Evolutionary conservation across 2,888 invertebrate species (phyloP), one percentile per base, ranked within the genome.

Genomic region (Formica aserva): DNA sequence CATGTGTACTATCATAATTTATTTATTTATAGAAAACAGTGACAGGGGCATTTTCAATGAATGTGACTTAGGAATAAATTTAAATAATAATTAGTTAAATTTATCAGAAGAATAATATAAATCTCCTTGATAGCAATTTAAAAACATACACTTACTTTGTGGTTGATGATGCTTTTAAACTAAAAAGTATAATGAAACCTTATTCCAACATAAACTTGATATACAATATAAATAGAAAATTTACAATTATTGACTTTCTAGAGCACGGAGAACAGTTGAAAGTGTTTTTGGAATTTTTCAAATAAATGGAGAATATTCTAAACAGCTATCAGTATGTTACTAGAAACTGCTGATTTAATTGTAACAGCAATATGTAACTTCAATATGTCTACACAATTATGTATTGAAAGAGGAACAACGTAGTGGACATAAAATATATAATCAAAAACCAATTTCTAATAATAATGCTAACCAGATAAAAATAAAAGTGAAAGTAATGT

Each of bases 231-330:
- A 81, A 81, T 32, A 60, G 15, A 81, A 81, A n/a, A 77, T 81
- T 38, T 75, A 15, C n/a, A 81, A 81, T 57, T 81, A 81, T 8
- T 60, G 62, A 18, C 35, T 81, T 29, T 81, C 63, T 48, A 71
- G 75, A 74, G 48, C 63, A 38, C 71, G 74, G 1, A 52, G 48
- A 57, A 38, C 63, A 13, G 57, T 82, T 15, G 52, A 82, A 57
- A 82, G 65, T 66, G 57, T 57, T 60, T 82, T 82, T 65, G 82
- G 75, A n/a, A 82, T 76, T 45, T 38, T 13, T 63, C 32, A 1
- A 45, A 66, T 41, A 62, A 76, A 63, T 82, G 45, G 35, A 77
- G 75, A 48, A 63, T 76, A 41, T 60, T 71, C 9, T 3, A 45
- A 5, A 38, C 63, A 15, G 35, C 62, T 32, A 75, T 62, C 9